A percentile compares a stretch with the other conserved stretches of the same genome.
Evolutionary conservation across 1,140 invertebrate genomes (phyloP).

Genomic region (Spodoptera litura): DNA sequence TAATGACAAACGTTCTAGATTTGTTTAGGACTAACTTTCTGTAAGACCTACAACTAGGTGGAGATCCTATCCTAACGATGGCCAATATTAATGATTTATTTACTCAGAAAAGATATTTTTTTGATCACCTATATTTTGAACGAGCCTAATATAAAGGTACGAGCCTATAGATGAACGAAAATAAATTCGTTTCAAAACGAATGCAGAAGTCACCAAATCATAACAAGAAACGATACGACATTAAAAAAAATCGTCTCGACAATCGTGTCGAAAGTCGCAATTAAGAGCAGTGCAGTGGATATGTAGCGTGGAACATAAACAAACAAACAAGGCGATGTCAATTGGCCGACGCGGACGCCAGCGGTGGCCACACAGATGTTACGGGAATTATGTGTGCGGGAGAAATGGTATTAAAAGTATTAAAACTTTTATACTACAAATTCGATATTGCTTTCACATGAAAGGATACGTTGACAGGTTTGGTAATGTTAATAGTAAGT

Average conservation of each 20-base stretch:
- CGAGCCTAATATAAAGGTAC: too few relatives aligned
- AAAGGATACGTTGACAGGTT: neutral
- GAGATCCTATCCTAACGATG: too few relatives aligned
- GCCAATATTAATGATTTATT: too few relatives aligned
- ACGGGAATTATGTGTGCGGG: conserved; percentile 55
- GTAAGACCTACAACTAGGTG: too few relatives aligned
- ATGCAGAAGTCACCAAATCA: neutral
- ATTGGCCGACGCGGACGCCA: conserved; percentile 65
- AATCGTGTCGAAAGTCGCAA: conserved; percentile 66
- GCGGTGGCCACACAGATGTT: conserved; percentile 46
- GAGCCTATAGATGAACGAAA: too few relatives aligned
- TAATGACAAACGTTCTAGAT: too few relatives aligned
- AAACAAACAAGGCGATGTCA: conserved; percentile 67
- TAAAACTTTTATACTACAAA: neutral
- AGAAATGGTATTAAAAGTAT: conserved; percentile 15
- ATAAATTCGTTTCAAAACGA: too few relatives aligned
- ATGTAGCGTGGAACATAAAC: conserved; percentile 65
- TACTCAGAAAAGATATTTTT: too few relatives aligned
- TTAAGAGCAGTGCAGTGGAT: conserved; percentile 68
- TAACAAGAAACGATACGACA: neutral
- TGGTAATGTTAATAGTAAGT: too few relatives aligned
- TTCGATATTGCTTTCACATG: conserved; percentile 22
- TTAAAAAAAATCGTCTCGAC: conserved; percentile 30
- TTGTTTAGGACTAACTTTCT: too few relatives aligned
- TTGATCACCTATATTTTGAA: too few relatives aligned